phyloP scores from a whole-genome alignment of 2,888 invertebrate genomes.

The Strigamia crassipes region DNA sequence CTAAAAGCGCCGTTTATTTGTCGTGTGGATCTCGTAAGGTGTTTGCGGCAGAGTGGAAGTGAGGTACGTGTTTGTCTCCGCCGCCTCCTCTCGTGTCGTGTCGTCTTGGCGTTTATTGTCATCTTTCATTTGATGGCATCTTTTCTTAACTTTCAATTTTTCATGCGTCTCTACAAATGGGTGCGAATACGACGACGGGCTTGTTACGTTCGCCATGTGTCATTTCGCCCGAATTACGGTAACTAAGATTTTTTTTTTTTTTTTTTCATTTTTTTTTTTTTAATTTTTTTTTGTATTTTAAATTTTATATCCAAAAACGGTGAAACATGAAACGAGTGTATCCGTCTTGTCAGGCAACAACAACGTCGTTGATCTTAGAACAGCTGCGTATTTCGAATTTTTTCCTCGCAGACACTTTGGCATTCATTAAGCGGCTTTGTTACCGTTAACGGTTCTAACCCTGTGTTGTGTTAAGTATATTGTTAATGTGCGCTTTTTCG shows the following conservation, averaged over 20 bases:
- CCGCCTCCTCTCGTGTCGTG: background rate
- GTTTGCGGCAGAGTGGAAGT: conserved; percentile 22
- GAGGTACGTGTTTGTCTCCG: conserved; percentile 7
- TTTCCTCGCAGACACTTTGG: background rate
- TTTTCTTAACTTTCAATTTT: conserved; percentile 34
- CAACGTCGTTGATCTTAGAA: no score
- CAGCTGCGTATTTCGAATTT: no score
- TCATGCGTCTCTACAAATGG: conserved; percentile 5
- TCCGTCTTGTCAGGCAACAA: no score
- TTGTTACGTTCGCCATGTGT: conserved; percentile 5
- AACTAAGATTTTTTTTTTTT: background rate
- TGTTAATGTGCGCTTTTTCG: background rate
- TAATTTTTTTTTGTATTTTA: no score
- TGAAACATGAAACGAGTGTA: no score
- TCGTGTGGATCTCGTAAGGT: conserved; percentile 34
- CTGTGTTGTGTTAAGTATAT: background rate
- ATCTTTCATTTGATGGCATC: conserved; percentile 31
- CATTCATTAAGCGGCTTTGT: conserved; percentile 4
- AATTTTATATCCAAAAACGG: no score
- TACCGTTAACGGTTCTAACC: background rate
- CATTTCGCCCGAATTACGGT: background rate
- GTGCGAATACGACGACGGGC: background rate
- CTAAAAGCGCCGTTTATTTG: conserved; percentile 34
- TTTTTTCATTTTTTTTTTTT: no score
- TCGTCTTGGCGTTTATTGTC: conserved; percentile 30